These are phyloP conservation scores for Oasisia sp. DNA, from an alignment of 2,888 invertebrate species.

Conservation along the genomic window DNA sequence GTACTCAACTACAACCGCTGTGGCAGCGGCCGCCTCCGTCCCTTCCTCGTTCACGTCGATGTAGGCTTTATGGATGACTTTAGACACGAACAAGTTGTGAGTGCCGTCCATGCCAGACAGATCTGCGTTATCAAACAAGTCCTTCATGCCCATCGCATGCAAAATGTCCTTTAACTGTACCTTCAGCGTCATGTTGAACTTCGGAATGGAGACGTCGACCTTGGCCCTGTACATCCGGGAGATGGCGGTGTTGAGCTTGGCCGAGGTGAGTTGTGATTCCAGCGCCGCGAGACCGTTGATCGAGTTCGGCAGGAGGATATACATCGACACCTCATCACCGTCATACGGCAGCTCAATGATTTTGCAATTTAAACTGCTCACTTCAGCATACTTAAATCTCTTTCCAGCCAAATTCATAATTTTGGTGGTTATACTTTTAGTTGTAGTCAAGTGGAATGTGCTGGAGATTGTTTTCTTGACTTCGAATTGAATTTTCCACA, in stretches of 20 bases:
- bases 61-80: constrained; percentile 59
- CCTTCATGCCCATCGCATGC: constrained; percentile 50
- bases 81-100: constrained; percentile 47
- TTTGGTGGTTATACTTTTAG: constrained; percentile 46
- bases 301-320: no score
- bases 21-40: constrained; percentile 61
- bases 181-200: constrained; percentile 50
- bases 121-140: constrained; percentile 53
- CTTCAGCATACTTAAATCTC: no score
- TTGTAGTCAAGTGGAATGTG: no score
- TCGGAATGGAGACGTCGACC: constrained; percentile 47
- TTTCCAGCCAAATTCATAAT: constrained; percentile 77
- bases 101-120: constrained; percentile 52
- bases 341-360: constrained; percentile 79
- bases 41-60: constrained; percentile 63
- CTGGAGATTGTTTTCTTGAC: no score
- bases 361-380: constrained; percentile 77
- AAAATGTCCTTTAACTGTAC: constrained; percentile 46
- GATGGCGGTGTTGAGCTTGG: neutral
- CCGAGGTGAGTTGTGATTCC: no score
- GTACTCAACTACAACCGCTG: constrained; percentile 30
- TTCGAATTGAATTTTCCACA: constrained; percentile 69
- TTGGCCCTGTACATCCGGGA: constrained; percentile 17
- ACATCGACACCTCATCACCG: neutral
- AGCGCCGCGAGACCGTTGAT: no score